These are phyloP conservation scores for Dendronephthya gigantea DNA, from an alignment of 64 coral and sea anemone genomes.

Conservation along the genomic window DNA sequence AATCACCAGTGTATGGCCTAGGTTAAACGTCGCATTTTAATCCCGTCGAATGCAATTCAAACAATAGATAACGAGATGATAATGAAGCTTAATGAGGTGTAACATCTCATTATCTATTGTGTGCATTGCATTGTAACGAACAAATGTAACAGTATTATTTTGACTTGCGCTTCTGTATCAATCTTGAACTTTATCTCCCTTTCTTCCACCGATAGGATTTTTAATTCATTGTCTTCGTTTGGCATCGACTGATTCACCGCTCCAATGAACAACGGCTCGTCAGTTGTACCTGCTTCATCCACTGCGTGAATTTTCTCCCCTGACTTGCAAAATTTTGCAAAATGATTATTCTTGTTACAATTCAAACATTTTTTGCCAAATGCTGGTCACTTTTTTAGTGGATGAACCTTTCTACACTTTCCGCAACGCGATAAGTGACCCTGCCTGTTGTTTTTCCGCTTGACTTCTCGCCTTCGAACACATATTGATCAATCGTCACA, in stretches of 20 bases:
- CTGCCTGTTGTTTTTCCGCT: background rate
- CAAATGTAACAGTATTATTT: background rate
- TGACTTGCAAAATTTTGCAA: conserved; percentile 11
- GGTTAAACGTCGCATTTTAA: background rate
- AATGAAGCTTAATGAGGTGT: too few species aligned
- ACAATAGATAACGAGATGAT: too few species aligned
- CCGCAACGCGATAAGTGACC: background rate
- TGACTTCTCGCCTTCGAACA: background rate
- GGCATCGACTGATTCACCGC: background rate
- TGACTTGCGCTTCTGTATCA: background rate
- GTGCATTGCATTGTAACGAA: background rate
- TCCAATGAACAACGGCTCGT: conserved; percentile 37
- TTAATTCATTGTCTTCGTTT: background rate
- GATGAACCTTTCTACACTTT: conserved; percentile 31
- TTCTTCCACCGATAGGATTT: background rate
- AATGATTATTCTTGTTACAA: conserved; percentile 42
- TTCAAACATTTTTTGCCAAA: conserved; percentile 35
- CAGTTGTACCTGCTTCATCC: conserved; percentile 23
- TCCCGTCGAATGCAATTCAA: too few species aligned
- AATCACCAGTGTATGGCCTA: background rate
- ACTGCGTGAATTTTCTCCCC: conserved; percentile 7
- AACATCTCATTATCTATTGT: background rate
- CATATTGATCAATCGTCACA: conserved; percentile 28
- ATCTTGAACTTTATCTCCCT: background rate
- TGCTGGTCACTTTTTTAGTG: conserved; percentile 20